Evolutionary conservation across 1,140 invertebrate genomes (phyloP).

Genomic region (Lordiphosa clarofinis): DNA sequence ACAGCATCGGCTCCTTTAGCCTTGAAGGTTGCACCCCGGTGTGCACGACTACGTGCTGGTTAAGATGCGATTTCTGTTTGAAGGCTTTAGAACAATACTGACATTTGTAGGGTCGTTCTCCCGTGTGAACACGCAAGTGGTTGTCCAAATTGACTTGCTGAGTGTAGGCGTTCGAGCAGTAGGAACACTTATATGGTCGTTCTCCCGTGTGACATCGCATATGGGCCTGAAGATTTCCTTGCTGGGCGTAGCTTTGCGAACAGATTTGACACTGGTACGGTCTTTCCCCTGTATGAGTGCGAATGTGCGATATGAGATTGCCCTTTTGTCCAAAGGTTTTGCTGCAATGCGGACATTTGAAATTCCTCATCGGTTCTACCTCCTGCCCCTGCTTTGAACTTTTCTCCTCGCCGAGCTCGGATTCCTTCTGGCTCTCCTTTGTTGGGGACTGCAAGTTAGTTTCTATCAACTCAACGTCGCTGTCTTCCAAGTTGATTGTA

Average conservation of each 20-base stretch:
- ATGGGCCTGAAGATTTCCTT: not conserved
- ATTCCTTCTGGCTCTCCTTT: no score
- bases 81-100: not conserved
- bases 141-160: no score
- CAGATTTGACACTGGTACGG: slow-evolving; percentile 10
- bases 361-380: not conserved
- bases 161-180: not conserved
- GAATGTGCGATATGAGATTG: slow-evolving; percentile 2
- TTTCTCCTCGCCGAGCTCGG: no score
- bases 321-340: slow-evolving; percentile 12
- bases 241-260: not conserved
- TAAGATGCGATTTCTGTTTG: not conserved
- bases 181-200: not conserved
- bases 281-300: slow-evolving; percentile 12
- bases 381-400: no score
- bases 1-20: no score
- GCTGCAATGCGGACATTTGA: slow-evolving; percentile 1
- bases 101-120: no score
- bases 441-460: no score
- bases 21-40: not conserved
- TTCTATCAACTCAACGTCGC: not conserved
- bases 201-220: slow-evolving; percentile 1
- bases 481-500: not conserved
- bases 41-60: not conserved
- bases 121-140: no score